A percentile compares a stretch with the other conserved stretches of the same genome.
phyloP scores from a whole-genome alignment of 2,888 invertebrate species.

The Calliscelio sp. region DNA sequence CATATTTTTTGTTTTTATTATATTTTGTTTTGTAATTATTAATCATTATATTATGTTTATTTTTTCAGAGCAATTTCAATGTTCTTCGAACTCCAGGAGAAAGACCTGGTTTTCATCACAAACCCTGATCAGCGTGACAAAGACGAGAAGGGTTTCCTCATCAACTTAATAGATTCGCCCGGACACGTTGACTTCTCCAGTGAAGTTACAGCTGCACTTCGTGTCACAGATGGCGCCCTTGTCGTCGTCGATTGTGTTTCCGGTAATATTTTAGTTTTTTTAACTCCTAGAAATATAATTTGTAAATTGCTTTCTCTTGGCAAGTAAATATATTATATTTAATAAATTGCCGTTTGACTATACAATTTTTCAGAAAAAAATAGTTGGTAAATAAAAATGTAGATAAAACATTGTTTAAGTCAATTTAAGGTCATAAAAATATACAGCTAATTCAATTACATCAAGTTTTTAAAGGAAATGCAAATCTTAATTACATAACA shows the following conservation, averaged over 20 bases:
- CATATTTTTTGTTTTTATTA: too few species aligned
- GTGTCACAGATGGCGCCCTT: slow-evolving; percentile 99
- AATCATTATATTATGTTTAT: too few species aligned
- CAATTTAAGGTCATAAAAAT: too few species aligned
- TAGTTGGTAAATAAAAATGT: too few species aligned
- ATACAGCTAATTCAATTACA: not conserved
- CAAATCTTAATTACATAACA: not conserved
- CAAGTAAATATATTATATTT: too few species aligned
- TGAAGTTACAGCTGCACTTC: slow-evolving; percentile 99
- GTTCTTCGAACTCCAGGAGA: slow-evolving; percentile 98
- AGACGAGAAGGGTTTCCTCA: slow-evolving; percentile 97
- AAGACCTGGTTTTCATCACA: slow-evolving; percentile 97
- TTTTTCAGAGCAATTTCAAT: slow-evolving; percentile 97
- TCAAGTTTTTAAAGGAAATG: not conserved
- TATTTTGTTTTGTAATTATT: too few species aligned
- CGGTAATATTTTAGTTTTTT: slow-evolving; percentile 88
- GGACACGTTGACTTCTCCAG: slow-evolving; percentile 99
- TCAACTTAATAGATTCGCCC: slow-evolving; percentile 99
- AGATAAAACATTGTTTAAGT: too few species aligned
- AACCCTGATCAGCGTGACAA: slow-evolving; percentile 96
- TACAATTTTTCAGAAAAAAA: too few species aligned
- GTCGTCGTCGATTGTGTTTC: slow-evolving; percentile 99
- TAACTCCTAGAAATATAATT: not conserved
- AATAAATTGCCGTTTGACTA: too few species aligned
- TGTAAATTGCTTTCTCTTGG: too few species aligned